Percentiles rank a stretch among this genome's conserved stretches.
Evolutionary conservation across 2,113 vertebrate species (phyloP).

Genomic region (Menidia beryllina): DNA sequence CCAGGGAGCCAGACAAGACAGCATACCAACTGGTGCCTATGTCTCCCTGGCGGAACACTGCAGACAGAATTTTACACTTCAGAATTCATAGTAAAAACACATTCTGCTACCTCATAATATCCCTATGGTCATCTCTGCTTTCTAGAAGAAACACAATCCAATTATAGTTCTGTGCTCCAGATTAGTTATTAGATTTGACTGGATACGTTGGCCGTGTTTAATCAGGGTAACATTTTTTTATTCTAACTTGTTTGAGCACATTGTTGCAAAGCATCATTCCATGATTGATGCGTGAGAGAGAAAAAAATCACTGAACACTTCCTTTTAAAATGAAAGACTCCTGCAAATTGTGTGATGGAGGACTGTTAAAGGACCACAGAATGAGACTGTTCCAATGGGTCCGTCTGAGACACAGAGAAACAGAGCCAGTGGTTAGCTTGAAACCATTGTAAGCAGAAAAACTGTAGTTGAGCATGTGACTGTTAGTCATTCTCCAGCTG

Average conservation of each 20-base stretch:
- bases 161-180: too few species aligned
- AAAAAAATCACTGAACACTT: background rate
- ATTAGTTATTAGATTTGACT: too few species aligned
- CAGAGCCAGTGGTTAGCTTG: background rate
- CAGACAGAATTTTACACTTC: slow-evolving; percentile 20
- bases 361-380: background rate
- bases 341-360: background rate
- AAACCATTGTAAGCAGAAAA: background rate
- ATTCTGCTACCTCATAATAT: background rate
- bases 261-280: background rate
- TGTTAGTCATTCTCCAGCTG: slow-evolving; percentile 1
- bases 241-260: too few species aligned
- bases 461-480: slow-evolving; percentile 1
- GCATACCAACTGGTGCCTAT: slow-evolving; percentile 98
- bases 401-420: background rate
- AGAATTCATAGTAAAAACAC: slow-evolving; percentile 12
- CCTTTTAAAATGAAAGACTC: background rate
- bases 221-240: too few species aligned
- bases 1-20: slow-evolving; percentile 94
- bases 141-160: background rate
- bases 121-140: background rate
- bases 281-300: background rate
- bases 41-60: slow-evolving; percentile 98
- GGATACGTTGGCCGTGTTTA: too few species aligned
- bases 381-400: background rate